phyloP scores from a whole-genome alignment of 2,888 invertebrate species.

The Automeris io region DNA sequence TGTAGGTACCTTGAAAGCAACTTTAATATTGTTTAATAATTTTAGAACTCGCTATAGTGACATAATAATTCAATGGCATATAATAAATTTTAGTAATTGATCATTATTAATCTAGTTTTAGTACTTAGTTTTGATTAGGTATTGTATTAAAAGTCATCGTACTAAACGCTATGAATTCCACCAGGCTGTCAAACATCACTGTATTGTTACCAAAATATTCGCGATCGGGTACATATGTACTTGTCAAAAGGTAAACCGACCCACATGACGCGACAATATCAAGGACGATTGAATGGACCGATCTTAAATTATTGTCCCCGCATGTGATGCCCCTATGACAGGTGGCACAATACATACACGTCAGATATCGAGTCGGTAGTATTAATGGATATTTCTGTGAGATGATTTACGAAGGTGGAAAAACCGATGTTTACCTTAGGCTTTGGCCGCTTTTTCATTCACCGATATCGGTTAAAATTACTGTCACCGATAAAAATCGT shows the following conservation, averaged over 20 bases:
- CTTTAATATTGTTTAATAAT: no score
- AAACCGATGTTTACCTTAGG: neutral
- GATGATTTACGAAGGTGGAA: conserved; percentile 8
- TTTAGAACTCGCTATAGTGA: no score
- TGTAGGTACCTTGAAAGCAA: no score
- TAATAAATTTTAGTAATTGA: no score
- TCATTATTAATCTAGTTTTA: no score
- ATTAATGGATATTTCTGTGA: conserved; percentile 10
- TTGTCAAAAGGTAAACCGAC: conserved; percentile 18
- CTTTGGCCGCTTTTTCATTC: no score
- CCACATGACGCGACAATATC: conserved; percentile 32
- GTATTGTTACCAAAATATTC: conserved; percentile 2
- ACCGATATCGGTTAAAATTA: no score
- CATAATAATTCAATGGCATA: no score
- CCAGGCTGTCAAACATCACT: neutral
- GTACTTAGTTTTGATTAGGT: no score
- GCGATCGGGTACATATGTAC: conserved; percentile 1
- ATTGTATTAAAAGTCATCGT: no score
- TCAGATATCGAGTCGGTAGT: conserved; percentile 1
- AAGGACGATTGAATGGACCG: conserved; percentile 33
- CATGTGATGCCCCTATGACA: conserved; percentile 4
- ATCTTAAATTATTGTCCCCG: conserved; percentile 43
- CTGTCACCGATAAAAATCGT: no score
- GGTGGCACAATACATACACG: conserved; percentile 9
- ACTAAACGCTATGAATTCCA: neutral